These are phyloP conservation scores for Limnodromus scolopaceus DNA, from an alignment of 2,797 vertebrate genomes.

Conservation along the genomic window DNA sequence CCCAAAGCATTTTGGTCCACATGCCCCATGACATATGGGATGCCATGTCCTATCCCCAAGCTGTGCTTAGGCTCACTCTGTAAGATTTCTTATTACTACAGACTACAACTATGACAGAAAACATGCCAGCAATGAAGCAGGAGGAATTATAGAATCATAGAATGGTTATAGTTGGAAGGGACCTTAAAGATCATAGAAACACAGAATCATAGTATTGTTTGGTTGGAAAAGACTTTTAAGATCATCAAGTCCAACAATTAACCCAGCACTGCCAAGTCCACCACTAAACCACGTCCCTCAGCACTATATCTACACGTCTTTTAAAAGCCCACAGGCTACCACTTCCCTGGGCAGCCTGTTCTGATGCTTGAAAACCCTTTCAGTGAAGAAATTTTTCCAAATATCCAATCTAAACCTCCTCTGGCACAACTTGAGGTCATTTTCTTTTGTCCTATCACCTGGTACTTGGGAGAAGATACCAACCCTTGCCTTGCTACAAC, in stretches of 20 bases:
- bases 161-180: not conserved
- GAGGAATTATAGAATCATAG: not conserved
- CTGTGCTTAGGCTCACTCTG: not conserved
- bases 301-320: not conserved
- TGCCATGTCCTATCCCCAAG: not conserved
- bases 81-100: not conserved
- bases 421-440: not conserved
- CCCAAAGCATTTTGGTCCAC: not conserved
- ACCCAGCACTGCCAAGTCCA: not conserved
- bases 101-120: not conserved
- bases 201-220: not conserved
- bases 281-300: not conserved
- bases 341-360: not conserved
- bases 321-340: not conserved
- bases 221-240: not conserved
- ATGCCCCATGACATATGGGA: not conserved
- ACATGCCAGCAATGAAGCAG: not conserved
- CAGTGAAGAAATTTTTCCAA: not conserved
- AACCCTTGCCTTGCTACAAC: not conserved
- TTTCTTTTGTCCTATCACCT: not conserved
- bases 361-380: not conserved
- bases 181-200: not conserved
- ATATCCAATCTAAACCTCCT: not conserved
- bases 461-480: not conserved
- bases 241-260: not conserved